A percentile compares a stretch with the other conserved stretches of the same genome.
Conservation (phyloP, 2,113 vertebrate species). For the Chunga burmeisteri region DNA sequence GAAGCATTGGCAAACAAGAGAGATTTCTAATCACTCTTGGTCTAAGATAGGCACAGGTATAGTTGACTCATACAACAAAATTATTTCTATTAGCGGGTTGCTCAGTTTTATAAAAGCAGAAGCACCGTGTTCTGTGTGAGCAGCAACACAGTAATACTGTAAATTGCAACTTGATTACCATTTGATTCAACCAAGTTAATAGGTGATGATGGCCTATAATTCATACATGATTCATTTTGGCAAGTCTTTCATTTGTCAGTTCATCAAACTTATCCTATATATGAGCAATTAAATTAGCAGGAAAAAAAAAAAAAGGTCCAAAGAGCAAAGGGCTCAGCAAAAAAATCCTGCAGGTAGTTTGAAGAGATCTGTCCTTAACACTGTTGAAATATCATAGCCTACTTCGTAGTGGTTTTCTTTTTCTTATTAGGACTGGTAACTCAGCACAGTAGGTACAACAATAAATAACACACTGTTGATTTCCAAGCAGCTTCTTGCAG, state of each 20-base stretch:
- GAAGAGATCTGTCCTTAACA: not conserved
- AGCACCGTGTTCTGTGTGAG: not conserved
- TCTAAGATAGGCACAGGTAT: not conserved
- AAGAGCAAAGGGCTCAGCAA: not conserved
- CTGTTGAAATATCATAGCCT: not conserved
- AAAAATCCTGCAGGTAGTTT: not conserved
- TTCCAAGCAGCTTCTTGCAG: constrained; percentile 6
- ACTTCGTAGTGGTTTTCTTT: not conserved
- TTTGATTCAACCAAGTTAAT: constrained; percentile 52
- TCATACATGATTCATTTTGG: not conserved
- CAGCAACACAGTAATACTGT: not conserved
- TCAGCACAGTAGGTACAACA: not conserved
- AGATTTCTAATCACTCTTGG: not conserved
- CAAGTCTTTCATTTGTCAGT: constrained; percentile 1
- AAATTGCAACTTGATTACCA: constrained; percentile 39
- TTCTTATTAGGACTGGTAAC: not conserved
- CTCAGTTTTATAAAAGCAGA: constrained; percentile 4
- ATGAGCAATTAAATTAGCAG: not conserved
- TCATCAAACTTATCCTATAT: not conserved
- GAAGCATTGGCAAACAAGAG: not conserved
- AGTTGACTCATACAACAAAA: not conserved
- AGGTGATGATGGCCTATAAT: constrained; percentile 12
- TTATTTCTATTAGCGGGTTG: not conserved
- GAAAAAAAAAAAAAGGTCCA: not conserved
- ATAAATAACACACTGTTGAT: not conserved